Evolutionary conservation across 2,797 vertebrate genomes (phyloP).

Genomic region (Sebastes glaucus): DNA sequence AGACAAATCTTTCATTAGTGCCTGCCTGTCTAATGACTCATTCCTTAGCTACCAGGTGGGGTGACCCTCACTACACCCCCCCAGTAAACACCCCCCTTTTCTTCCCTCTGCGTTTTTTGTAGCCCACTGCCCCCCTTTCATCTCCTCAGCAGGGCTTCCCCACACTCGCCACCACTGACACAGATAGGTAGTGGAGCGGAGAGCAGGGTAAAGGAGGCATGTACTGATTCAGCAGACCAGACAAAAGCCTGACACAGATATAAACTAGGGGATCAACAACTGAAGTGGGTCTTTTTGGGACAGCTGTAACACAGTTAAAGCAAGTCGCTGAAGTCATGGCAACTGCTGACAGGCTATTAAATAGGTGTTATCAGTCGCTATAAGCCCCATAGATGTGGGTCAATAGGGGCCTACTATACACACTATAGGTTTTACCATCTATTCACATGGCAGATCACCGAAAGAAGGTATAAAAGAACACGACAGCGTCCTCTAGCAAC

Average conservation of each 20-base stretch:
- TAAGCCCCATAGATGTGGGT: too few species aligned
- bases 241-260: conserved; percentile 72
- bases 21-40: conserved; percentile 72
- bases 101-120: conserved; percentile 28
- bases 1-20: conserved; percentile 78
- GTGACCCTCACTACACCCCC: conserved; percentile 52
- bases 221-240: conserved; percentile 40
- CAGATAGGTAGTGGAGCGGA: conserved; percentile 62
- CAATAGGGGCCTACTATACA: too few species aligned
- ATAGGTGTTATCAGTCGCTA: too few species aligned
- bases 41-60: conserved; percentile 78
- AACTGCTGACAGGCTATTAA: neutral
- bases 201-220: conserved; percentile 39
- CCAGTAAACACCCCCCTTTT: conserved; percentile 28
- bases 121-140: conserved; percentile 38
- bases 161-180: conserved; percentile 53
- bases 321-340: neutral
- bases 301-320: conserved; percentile 11
- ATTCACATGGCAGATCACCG: too few species aligned
- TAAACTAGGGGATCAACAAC: conserved; percentile 49
- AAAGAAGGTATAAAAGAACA: too few species aligned
- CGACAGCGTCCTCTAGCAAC: too few species aligned
- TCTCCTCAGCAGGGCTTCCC: conserved; percentile 65
- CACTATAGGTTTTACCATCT: rapidly evolving
- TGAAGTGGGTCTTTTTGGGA: conserved; percentile 6